Evolutionary conservation across 2,797 vertebrate species (phyloP), one percentile per base, ranked within the genome.

Genomic region (Propithecus perrieri): DNA sequence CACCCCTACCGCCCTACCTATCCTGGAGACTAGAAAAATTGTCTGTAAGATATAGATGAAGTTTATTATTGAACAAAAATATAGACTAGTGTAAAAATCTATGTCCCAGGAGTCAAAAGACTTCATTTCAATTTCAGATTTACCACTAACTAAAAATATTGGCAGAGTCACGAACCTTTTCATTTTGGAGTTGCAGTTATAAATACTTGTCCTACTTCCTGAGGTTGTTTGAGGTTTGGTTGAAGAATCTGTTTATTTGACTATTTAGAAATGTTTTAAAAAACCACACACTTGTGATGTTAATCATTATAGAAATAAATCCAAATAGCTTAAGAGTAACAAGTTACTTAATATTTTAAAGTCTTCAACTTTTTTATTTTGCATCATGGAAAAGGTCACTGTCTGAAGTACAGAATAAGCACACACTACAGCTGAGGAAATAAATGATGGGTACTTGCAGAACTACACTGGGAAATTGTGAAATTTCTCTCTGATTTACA

Each of bases 201-300:
- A 96, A 96, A 93, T 94, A 78, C 20, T 92, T 93, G 57, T 71
- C 63, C 59, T 91, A 75, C 48, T 71, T 97, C 69, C 67, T 72
- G 57, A 67, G 53, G 55, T 94, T 78, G 72, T 92, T 85, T 76
- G 57, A 71, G 57, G 35, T 38, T 78, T 15, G 33, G 91, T 50
- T 86, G 20, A 83, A 94, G 41, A 81, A 53, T 46, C 50, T 48
- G 6, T 87, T 38, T 59, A 63, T 63, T 63, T 86, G 53, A 75
- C 11, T 53, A 75, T 89, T 96, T 93, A 93, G 22, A 94, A 96
- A 91, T 92, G 12, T 57, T n/a, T 30, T 59, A 71, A 72, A 93
- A 61, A 55, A 14, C 11, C 2, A 72, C 13, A 78, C 17, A 72
- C 61, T 78, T 35, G 74, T 63, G 65, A 26, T 94, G 20, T 72